phyloP scores from a whole-genome alignment of 2,113 vertebrate species.

The Potamarius usumacintae region DNA sequence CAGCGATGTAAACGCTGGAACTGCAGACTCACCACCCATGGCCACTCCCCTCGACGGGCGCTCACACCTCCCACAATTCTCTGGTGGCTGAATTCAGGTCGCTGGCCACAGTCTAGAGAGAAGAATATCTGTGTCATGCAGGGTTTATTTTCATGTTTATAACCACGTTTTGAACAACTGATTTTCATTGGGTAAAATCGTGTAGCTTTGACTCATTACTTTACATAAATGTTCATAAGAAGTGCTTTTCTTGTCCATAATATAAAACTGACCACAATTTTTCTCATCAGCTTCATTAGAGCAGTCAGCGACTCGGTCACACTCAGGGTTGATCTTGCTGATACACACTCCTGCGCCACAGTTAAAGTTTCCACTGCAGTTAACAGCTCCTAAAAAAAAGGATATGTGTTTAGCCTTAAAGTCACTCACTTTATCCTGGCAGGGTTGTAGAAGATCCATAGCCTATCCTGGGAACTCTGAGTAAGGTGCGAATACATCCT shows the following conservation, averaged over 20 bases:
- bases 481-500: neutral
- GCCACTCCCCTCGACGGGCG: constrained; percentile 84
- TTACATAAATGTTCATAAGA: neutral
- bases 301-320: constrained; percentile 81
- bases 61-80: constrained; percentile 87
- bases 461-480: neutral
- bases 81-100: constrained; percentile 69
- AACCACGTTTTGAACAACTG: neutral
- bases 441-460: neutral
- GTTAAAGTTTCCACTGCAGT: constrained; percentile 80
- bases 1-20: constrained; percentile 82
- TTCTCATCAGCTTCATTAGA: constrained; percentile 76
- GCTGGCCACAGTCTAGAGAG: constrained; percentile 81
- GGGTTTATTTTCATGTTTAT: neutral
- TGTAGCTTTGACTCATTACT: neutral
- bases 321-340: constrained; percentile 83
- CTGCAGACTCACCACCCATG: constrained; percentile 92
- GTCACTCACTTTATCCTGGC: neutral
- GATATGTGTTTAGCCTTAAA: constrained; percentile 1
- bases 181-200: neutral
- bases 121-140: neutral
- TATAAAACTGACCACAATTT: constrained; percentile 73
- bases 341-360: constrained; percentile 79
- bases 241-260: neutral
- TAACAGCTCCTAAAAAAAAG: constrained; percentile 60